Evolutionary conservation across 92 coral and sea anemone genomes (phyloP).

Genomic region (Zoanthus sociatus): DNA sequence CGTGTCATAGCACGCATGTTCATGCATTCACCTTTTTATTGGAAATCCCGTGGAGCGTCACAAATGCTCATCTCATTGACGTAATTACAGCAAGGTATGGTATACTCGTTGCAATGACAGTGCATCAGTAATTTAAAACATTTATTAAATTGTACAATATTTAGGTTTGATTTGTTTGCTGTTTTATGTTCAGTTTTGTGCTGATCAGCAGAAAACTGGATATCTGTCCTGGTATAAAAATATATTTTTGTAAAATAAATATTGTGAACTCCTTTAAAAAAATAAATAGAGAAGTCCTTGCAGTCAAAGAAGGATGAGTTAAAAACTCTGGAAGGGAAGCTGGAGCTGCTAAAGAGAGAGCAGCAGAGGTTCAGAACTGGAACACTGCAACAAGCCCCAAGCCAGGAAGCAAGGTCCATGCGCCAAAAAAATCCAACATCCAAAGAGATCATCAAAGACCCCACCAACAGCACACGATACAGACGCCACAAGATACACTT

Average conservation of each 20-base stretch:
- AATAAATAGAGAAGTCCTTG: constrained; percentile 14
- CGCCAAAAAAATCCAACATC: background rate
- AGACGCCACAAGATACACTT: constrained; percentile 23
- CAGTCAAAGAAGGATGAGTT: constrained; percentile 18
- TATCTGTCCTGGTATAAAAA: background rate
- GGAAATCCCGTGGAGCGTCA: too few species aligned
- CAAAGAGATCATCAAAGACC: background rate
- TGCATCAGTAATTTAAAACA: constrained; percentile 7
- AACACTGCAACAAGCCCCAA: constrained; percentile 11
- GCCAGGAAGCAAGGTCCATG: constrained; percentile 11
- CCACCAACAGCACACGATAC: constrained; percentile 11
- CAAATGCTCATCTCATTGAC: too few species aligned
- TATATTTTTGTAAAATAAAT: constrained; percentile 1
- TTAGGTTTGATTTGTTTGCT: background rate
- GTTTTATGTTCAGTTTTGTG: constrained; percentile 1
- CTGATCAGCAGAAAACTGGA: constrained; percentile 8
- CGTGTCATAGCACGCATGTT: too few species aligned
- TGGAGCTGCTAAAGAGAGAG: background rate
- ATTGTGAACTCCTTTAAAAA: background rate
- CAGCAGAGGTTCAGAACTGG: background rate
- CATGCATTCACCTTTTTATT: too few species aligned
- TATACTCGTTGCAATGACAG: background rate
- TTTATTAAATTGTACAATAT: constrained; percentile 15
- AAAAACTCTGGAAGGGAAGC: background rate
- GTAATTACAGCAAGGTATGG: background rate